Evolutionary conservation across 2,113 vertebrate species (phyloP).

Genomic region (Triplophysa dalaica): DNA sequence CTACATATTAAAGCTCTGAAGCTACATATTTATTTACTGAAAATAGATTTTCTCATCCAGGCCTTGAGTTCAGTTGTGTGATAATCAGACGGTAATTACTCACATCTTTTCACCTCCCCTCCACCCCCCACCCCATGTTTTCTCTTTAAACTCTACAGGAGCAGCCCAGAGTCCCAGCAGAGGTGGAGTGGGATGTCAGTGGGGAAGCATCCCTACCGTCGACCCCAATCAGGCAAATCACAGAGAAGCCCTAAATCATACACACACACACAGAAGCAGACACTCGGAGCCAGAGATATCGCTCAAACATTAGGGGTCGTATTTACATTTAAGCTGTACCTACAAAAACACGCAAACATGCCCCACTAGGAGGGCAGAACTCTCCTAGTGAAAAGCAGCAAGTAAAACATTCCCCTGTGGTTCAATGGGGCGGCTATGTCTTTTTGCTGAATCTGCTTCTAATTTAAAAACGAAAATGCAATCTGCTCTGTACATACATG

Average conservation of each 20-base stretch:
- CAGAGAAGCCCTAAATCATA: conserved; percentile 54
- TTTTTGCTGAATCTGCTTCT: conserved; percentile 41
- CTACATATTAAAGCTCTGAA: not conserved
- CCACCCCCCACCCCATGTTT: not conserved
- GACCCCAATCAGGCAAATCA: conserved; percentile 55
- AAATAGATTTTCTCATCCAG: conserved; percentile 1
- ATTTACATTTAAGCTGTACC: conserved; percentile 62
- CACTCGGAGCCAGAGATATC: conserved; percentile 55
- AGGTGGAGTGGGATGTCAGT: conserved; percentile 23
- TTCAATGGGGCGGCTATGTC: conserved; percentile 11
- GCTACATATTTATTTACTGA: conserved; percentile 4
- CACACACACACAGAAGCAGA: conserved; percentile 50
- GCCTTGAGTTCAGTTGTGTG: not conserved
- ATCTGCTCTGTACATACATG: not conserved
- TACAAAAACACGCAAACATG: conserved; percentile 69
- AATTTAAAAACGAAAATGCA: conserved; percentile 44
- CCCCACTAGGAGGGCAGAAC: conserved; percentile 56
- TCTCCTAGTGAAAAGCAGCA: conserved; percentile 55
- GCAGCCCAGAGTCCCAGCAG: conserved; percentile 18
- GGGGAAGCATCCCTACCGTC: conserved; percentile 32
- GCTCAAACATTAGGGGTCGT: conserved; percentile 56
- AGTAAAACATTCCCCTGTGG: conserved; percentile 44
- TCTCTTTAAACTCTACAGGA: conserved; percentile 35
- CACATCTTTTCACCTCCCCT: conserved; percentile 1
- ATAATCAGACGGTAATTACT: conserved; percentile 36